Base-by-base conservation (phyloP, 2,888 invertebrate genomes). In the Himalopsyche tibetana region DNA sequence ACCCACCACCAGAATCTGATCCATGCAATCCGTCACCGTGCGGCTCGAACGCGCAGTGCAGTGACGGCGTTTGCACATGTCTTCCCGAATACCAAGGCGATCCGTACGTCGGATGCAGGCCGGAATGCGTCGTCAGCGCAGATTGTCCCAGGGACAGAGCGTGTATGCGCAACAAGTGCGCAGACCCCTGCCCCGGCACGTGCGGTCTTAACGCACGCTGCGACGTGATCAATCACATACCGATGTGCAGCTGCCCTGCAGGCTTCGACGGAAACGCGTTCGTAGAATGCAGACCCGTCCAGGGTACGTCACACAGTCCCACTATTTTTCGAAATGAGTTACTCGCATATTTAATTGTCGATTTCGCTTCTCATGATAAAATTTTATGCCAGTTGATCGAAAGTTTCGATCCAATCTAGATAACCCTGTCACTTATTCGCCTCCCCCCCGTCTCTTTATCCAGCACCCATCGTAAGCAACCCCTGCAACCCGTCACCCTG, bases 11-110 rank as follows among this genome's bases (percentile, higher is more conserved):
- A 84, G 89, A 90, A 87, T 88, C 90, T 88, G 94, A 95, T 91
- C 95, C 95, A n/a, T 97, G 97, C 90, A 93, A 94, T 89, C 96
- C 96, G 79, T 95, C 95, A 45, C 95, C 96, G 36, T 96, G 96
- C 89, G 95, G 95, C 69, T 92, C 93, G 86, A 95, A 95, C 91
- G 93, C 95, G 5, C 93, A 94, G 90, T 96, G 96, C 90, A 91
- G 92, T 88, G 94, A 95, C 63, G 95, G 95, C 38, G 91, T 94
- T 87, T 97, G 97, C 90, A 94, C 94, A 19, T 97, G 97, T 90
- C 90, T 95, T 85, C 91, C 93, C n/a, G 96, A 96, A 89, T 96
- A 95, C 90, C 94, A 94, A 86, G 97, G 97, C 79, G 95, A 96
- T 91, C 96, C 97, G 55, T 95, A 95, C 90, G 91, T 93, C 51